Percentiles rank a stretch among this genome's conserved stretches.
phyloP scores from a whole-genome alignment of 2,113 vertebrate species.

The Brienomyrus brachyistius region DNA sequence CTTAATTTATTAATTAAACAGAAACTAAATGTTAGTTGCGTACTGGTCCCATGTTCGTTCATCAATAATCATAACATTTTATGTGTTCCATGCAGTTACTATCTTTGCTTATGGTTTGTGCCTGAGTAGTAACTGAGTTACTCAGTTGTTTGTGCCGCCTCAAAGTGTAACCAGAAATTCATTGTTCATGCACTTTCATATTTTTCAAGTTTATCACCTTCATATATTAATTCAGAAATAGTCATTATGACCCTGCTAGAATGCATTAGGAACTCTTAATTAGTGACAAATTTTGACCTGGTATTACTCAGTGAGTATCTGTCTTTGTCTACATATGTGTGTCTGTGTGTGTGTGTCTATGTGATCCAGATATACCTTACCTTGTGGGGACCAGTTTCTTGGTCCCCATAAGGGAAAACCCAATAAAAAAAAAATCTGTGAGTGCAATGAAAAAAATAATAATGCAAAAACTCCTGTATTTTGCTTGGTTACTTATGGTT shows the following conservation, averaged over 20 bases:
- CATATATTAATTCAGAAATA: background rate
- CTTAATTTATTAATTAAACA: background rate
- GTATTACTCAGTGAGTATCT: background rate
- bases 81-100: background rate
- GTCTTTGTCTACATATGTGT: too few relatives aligned
- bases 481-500: too few relatives aligned
- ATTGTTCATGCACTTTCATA: background rate
- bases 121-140: background rate
- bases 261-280: background rate
- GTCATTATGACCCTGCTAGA: background rate
- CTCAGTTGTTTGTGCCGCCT: background rate
- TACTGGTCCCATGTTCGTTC: background rate
- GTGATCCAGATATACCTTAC: too few relatives aligned
- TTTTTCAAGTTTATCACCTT: background rate
- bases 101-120: background rate
- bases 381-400: too few relatives aligned
- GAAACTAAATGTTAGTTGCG: background rate
- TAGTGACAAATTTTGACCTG: background rate
- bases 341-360: background rate
- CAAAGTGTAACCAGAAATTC: background rate
- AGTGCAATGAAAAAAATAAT: too few relatives aligned
- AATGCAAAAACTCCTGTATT: too few relatives aligned
- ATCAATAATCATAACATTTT: background rate
- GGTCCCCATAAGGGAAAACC: too few relatives aligned
- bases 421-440: too few relatives aligned